Base-by-base conservation (phyloP, 2,797 vertebrate species). In the Myripristis jacobus region DNA sequence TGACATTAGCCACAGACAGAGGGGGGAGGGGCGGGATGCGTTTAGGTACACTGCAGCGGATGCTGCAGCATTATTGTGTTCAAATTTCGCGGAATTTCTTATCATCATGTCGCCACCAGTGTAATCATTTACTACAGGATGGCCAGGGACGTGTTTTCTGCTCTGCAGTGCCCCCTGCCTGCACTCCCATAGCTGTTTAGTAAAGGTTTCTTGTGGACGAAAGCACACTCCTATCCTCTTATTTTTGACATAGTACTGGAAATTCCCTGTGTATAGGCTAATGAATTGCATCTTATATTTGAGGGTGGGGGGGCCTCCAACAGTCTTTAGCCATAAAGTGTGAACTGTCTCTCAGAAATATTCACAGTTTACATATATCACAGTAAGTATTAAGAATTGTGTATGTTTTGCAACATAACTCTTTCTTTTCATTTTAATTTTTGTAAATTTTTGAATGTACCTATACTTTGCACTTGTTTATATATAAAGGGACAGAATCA, bases 381-480 rank as follows among this genome's bases (percentile, higher is more conserved):
- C 55, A 72, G 41, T 47, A 67, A 70, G 56, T 83, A 68, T 69
- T 79, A 78, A 76, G 12, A 51, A 59, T 27, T 69, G 3, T 65
- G 13, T 58, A 38, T 1, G 4, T 5, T 53, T 15, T 43, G 10
- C 50, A 43, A 6, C 43, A 47, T 51, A 54, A 64, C 15, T 47
- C 6, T 79, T 71, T 77, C 3, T 27, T 38, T 70, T 53, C 62
- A 12, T 64, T 13, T 79, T 71, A 61, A 10, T 61, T 74, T 55
- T 70, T 54, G 43, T 10, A 81, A 15, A 67, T 56, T 73, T 83
- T 60, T 73, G 12, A 44, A 31, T 82, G 25, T 53, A 63, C 66
- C 57, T 75, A 66, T 19, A 52, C 13, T 55, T 52, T 62, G 15
- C 15, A 12, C 75, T 60, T 55, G 0, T 48, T 84, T 83, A 76